Base-by-base conservation (phyloP, 2,797 vertebrate genomes). In the Tympanoctomys barrerae region DNA sequence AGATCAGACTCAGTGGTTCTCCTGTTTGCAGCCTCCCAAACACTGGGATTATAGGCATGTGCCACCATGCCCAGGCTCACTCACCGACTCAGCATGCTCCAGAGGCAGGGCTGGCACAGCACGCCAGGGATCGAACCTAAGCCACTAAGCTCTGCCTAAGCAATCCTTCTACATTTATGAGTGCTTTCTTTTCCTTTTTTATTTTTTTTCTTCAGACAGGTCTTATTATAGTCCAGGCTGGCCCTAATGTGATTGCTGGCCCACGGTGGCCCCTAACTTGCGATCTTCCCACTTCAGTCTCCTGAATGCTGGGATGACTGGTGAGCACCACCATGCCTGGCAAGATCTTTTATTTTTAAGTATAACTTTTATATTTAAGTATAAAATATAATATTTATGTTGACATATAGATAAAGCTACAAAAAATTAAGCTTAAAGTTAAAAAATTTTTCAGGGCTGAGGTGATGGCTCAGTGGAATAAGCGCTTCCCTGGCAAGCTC, bases 361-460 rank as follows among this genome's bases (percentile, higher is more conserved):
- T 89, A 64, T 57, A 54, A 70, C 2, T 33, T 64, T 91, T 80
- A 79, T 24, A 39, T 62, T 33, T n/a, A 94, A 70, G 64, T 85
- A 46, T n/a, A 59, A 70, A 13, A 49, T 75, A 70, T 18, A 42
- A 90, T 71, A 24, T 39, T 71, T 39, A 42, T 73, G 36, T 73
- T 42, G 24, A 73, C 70, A 71, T 73, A 42, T 39, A 73, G 54
- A 68, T 21, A 64, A 78, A 84, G 46, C 57, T 22, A 73, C 49
- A 85, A 31, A 83, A 94, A 87, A 61, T 73, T 66, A 86, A 92
- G 71, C 68, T 1, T 87, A 4, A 33, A 87, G 62, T 82, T 68
- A 16, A 83, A 39, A 11, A 66, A n/a, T 14, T n/a, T n/a, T 31
- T 42, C 42, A 42, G 42, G 42, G 42, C 42, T 42, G 4, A 42